Percentiles rank a stretch among this genome's conserved stretches.
phyloP scores from a whole-genome alignment of 2,797 vertebrate genomes.

The Protosalanx chinensis region DNA sequence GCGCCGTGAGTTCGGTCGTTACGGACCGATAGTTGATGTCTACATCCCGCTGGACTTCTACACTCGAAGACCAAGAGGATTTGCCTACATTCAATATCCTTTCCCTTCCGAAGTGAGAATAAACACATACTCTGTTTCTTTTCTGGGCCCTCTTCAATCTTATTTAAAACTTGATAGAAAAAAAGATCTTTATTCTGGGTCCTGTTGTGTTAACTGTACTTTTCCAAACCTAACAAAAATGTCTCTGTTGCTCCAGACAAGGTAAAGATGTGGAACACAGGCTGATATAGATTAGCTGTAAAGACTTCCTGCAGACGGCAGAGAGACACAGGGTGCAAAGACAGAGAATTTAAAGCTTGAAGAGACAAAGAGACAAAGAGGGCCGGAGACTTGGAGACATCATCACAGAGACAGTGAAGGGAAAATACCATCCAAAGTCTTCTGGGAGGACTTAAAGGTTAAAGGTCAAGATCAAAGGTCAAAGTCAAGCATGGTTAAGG shows the following conservation, averaged over 20 bases:
- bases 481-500: slow-evolving; percentile 99
- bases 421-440: slow-evolving; percentile 93
- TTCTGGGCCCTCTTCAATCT: neutral
- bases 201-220: neutral
- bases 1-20: slow-evolving; percentile 98
- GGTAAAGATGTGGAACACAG: slow-evolving; percentile 99
- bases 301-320: slow-evolving; percentile 95
- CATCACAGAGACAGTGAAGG: slow-evolving; percentile 93
- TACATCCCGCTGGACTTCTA: slow-evolving; percentile 95
- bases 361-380: slow-evolving; percentile 84
- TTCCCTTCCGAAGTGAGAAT: slow-evolving; percentile 69
- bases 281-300: slow-evolving; percentile 95
- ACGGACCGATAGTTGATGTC: slow-evolving; percentile 98
- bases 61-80: slow-evolving; percentile 88
- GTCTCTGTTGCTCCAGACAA: slow-evolving; percentile 99
- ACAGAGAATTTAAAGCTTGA: slow-evolving; percentile 91
- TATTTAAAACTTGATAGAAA: too few relatives aligned
- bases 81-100: slow-evolving; percentile 97
- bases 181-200: too few relatives aligned
- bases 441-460: slow-evolving; percentile 98
- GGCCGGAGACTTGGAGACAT: slow-evolving; percentile 90
- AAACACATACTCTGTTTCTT: neutral
- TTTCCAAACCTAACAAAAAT: slow-evolving; percentile 86
- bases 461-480: slow-evolving; percentile 99
- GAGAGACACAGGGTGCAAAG: slow-evolving; percentile 88